Evolutionary conservation across 2,888 invertebrate genomes (phyloP), one percentile per base, ranked within the genome.

Genomic region (Eilema griseolum): DNA sequence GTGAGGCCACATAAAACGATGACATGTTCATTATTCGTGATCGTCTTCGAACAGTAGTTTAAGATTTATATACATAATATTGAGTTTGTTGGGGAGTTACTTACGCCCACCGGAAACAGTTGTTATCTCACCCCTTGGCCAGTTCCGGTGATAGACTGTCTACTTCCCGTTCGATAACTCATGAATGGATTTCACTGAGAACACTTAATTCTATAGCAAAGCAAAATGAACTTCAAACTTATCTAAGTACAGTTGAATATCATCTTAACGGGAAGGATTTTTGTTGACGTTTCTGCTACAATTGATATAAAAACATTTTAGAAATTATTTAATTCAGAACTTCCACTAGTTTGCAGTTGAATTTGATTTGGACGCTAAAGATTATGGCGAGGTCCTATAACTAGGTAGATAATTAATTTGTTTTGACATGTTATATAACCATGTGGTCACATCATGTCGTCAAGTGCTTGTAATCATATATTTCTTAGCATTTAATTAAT

Each of bases 51-150:
- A 70, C 72, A 75, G 76, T 76, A 68, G 56, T 52, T 28, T 10
- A 52, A 28, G 26, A 7, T 46, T 23, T n/a, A n/a, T 4, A 14
- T 59, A 12, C 7, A 26, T 59, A 26, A 56, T 28, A 60, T 16
- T 2, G 11, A 14, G 20, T 60, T 26, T 41, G 3, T 41, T 41
- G 1, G 60, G 14, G 20, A 72, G 70, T 62, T 66, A 77, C 74
- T 73, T 20, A 84, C 73, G 72, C 71, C 73, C 68, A 77, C 75
- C 88, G 87, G 88, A 87, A 83, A 67, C 85, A 86, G 87, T 87
- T 85, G 86, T 84, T 85, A 85, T 84, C 82, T 80, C 80, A 79
- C 80, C 84, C 83, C 83, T 78, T 78, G 78, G 74, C 78, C 82
- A 78, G 84, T 80, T 89, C 89, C 89, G 83, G 73, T 69, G 62